These are phyloP conservation scores for Steinernema hermaphroditum DNA, from an alignment of 2,888 invertebrate species.

Conservation along the genomic window DNA sequence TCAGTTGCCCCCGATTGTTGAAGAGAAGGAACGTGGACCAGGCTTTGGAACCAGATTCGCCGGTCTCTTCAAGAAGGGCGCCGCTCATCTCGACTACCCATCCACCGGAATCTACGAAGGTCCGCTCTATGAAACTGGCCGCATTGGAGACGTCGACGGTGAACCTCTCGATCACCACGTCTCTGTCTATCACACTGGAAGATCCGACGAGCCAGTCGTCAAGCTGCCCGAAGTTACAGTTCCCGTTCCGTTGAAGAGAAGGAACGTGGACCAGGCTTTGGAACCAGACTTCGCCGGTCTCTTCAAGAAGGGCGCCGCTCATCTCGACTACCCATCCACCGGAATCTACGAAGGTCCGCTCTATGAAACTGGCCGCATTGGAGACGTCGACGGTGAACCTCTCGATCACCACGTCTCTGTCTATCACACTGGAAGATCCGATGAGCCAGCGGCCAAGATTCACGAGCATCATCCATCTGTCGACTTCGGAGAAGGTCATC, in stretches of 20 bases:
- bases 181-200: slow-evolving; percentile 38
- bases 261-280: slow-evolving; percentile 30
- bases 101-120: slow-evolving; percentile 44
- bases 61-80: slow-evolving; percentile 45
- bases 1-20: too few species aligned
- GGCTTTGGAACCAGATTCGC: slow-evolving; percentile 18
- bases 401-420: slow-evolving; percentile 40
- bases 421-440: slow-evolving; percentile 42
- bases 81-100: slow-evolving; percentile 49
- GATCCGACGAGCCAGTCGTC: slow-evolving; percentile 1
- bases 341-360: slow-evolving; percentile 34
- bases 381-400: slow-evolving; percentile 41
- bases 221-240: slow-evolving; percentile 16
- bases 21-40: slow-evolving; percentile 31
- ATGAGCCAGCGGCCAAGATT: slow-evolving; percentile 18
- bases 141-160: slow-evolving; percentile 39
- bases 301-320: slow-evolving; percentile 42
- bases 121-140: slow-evolving; percentile 37
- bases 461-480: slow-evolving; percentile 19
- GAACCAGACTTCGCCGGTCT: slow-evolving; percentile 17
- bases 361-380: slow-evolving; percentile 16
- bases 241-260: not conserved
- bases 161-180: slow-evolving; percentile 41
- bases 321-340: slow-evolving; percentile 43
- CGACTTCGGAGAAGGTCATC: slow-evolving; percentile 28